Evolutionary conservation across 2,113 vertebrate species (phyloP), one percentile per base, ranked within the genome.

Genomic region (Chaetorhynchus papuensis): DNA sequence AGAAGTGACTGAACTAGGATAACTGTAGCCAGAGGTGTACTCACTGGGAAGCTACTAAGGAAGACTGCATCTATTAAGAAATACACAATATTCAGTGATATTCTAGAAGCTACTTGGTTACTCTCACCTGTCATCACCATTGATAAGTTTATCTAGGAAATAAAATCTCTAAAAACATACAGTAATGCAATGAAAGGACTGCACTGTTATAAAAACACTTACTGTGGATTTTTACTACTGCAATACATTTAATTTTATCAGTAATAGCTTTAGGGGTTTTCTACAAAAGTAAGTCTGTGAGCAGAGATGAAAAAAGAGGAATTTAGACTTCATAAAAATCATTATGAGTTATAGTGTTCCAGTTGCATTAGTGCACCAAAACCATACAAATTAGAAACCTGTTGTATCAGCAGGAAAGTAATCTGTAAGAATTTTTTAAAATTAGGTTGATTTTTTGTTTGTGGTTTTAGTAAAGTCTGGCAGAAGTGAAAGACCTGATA

Each of bases 1-100:
- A 90, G 89, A 95, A 93, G 90, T 80, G 93, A 97, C 89, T 94
- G 87, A 96, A 96, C 64, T 88, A 37, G 93, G 86, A 11, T 93
- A 94, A 72, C 75, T 37, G 39, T 53, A 93, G 93, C 81, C 79
- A 96, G 83, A 90, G 90, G 78, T 94, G 18, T 8, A 65, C 53
- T 89, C 70, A 69, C 79, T 45, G 44, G 28, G n/a, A 91, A 87
- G 18, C 41, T 68, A 27, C 66, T 7, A 54, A 35, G 22, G 44
- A 82, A 81, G 18, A 69, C 50, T 75, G 26, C 12, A 23, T 41
- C 10, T 53, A 78, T 44, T n/a, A 71, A 71, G 89, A 70, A 85
- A 91, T 2, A 26, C 13, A 66, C 44, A 72, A 15, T 59, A 71
- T 59, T 69, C 50, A 88, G 33, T 42, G 45, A 56, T 37, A 68